A percentile compares a stretch with the other conserved stretches of the same genome.
phyloP scores from a whole-genome alignment of 2,113 vertebrate species.

The Cephalopholis sonnerati region DNA sequence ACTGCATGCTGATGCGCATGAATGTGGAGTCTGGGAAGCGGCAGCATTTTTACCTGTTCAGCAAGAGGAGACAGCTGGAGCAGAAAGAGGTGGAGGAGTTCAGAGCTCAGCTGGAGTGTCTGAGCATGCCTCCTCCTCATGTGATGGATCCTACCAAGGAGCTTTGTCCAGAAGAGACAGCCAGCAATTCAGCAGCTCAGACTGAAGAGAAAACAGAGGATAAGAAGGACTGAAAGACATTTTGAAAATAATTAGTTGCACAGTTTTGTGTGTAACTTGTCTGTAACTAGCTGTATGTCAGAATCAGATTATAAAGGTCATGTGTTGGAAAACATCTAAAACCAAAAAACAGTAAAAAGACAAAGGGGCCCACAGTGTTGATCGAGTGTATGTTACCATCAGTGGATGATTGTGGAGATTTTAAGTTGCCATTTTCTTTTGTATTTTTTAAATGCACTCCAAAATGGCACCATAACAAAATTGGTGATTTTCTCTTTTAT shows the following conservation, averaged over 20 bases:
- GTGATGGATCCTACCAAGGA: constrained; percentile 64
- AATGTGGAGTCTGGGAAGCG: neutral
- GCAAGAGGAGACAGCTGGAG: constrained; percentile 62
- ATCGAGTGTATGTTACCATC: too few species aligned
- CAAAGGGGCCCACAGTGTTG: too few species aligned
- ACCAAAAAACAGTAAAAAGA: too few species aligned
- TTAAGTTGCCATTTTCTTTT: too few species aligned
- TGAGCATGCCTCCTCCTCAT: constrained; percentile 52
- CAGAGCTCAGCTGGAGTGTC: constrained; percentile 58
- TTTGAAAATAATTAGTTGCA: neutral
- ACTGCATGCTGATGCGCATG: constrained; percentile 55
- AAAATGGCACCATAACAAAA: too few species aligned
- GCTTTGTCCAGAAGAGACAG: constrained; percentile 49
- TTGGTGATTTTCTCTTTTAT: too few species aligned
- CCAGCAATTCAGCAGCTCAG: neutral
- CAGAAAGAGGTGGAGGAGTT: constrained; percentile 66
- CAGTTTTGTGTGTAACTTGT: too few species aligned
- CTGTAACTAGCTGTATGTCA: neutral
- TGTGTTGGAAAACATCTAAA: neutral
- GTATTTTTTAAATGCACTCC: too few species aligned
- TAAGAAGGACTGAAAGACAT: constrained; percentile 6
- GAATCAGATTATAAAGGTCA: neutral
- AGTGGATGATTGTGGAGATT: too few species aligned
- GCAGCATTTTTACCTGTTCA: constrained; percentile 63
- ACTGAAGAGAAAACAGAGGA: too few species aligned